phyloP scores from a whole-genome alignment of 1,140 invertebrate species.

The Hermetia illucens region DNA sequence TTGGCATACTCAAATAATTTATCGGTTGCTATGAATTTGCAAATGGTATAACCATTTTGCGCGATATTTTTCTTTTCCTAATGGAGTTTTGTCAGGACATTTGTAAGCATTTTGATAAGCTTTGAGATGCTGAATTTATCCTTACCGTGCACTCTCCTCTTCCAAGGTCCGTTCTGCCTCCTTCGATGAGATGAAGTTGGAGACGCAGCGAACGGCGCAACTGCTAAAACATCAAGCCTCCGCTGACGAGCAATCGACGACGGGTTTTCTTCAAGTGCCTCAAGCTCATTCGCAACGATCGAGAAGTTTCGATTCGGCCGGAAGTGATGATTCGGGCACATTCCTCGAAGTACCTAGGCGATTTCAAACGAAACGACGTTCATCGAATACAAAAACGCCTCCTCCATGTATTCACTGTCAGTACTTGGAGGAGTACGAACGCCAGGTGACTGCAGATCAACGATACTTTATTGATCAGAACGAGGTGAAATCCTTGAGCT shows the following conservation, averaged over 20 bases:
- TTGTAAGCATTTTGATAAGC: too few relatives aligned
- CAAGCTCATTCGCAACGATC: conserved; percentile 47
- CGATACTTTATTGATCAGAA: conserved; percentile 23
- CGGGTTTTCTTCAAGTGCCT: conserved; percentile 44
- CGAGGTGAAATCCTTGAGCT: conserved; percentile 30
- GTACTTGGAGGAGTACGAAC: conserved; percentile 46
- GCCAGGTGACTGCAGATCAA: conserved; percentile 34
- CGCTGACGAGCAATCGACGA: conserved; percentile 27
- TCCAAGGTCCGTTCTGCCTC: conserved; percentile 55
- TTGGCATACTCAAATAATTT: too few relatives aligned
- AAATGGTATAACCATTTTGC: too few relatives aligned
- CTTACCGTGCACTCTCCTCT: too few relatives aligned
- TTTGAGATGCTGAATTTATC: too few relatives aligned
- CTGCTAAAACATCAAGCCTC: conserved; percentile 32
- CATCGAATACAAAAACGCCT: conserved; percentile 42
- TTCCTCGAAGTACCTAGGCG: conserved; percentile 51
- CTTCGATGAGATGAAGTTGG: conserved; percentile 76
- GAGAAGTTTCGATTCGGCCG: conserved; percentile 62
- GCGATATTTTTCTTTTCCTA: too few relatives aligned
- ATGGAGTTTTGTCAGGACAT: too few relatives aligned
- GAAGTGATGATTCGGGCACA: conserved; percentile 42
- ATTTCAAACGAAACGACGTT: conserved; percentile 43
- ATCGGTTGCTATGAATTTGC: too few relatives aligned
- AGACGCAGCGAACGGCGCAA: conserved; percentile 43
- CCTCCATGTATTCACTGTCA: conserved; percentile 47